Conservation (phyloP, 1,140 invertebrate species). For the Pseudomyrmex gracilis region DNA sequence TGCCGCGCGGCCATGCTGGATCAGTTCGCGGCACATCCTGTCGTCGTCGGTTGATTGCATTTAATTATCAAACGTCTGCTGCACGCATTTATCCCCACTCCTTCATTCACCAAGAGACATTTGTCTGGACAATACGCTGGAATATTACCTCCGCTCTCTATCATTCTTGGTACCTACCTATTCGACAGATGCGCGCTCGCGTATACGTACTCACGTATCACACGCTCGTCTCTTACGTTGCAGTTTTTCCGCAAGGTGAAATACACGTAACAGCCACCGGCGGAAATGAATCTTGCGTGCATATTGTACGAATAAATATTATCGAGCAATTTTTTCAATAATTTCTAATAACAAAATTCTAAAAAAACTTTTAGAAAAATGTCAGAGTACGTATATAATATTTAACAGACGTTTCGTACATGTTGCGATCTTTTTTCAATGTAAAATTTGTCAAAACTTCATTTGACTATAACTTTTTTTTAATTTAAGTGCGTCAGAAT, state of each 20-base stretch:
- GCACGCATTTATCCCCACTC: slow-evolving; percentile 42
- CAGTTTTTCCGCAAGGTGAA: neutral
- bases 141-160: slow-evolving; percentile 30
- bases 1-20: slow-evolving; percentile 42
- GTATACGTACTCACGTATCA: neutral
- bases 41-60: slow-evolving; percentile 26
- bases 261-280: neutral
- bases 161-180: slow-evolving; percentile 3
- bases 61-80: slow-evolving; percentile 67
- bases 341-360: too few relatives aligned
- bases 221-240: neutral
- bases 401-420: too few relatives aligned
- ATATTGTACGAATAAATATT: too few relatives aligned
- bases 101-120: slow-evolving; percentile 31
- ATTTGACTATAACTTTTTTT: too few relatives aligned
- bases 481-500: too few relatives aligned
- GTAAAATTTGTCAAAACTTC: too few relatives aligned
- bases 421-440: too few relatives aligned
- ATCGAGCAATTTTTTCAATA: too few relatives aligned
- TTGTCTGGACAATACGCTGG: slow-evolving; percentile 31
- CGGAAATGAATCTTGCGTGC: neutral
- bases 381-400: too few relatives aligned
- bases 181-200: slow-evolving; percentile 13
- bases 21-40: slow-evolving; percentile 49
- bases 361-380: too few relatives aligned